phyloP scores from a whole-genome alignment of 2,113 vertebrate species.

The Rhinolophus ferrumequinum region DNA sequence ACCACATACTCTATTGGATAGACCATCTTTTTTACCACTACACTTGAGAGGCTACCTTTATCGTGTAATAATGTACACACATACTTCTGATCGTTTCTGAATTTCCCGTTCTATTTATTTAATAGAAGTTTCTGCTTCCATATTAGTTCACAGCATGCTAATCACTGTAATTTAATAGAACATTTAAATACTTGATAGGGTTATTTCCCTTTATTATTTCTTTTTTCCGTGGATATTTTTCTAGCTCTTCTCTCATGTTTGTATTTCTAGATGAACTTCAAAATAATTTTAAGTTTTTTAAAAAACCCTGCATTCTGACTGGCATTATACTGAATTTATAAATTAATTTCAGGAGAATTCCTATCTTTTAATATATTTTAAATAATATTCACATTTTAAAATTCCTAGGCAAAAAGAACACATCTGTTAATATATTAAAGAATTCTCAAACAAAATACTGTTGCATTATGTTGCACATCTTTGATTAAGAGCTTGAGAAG shows the following conservation, averaged over 20 bases:
- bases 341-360: background rate
- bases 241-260: background rate
- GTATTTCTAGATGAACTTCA: background rate
- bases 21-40: background rate
- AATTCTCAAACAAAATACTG: conserved; percentile 6
- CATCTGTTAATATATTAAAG: background rate
- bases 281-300: background rate
- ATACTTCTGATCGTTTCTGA: background rate
- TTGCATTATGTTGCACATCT: background rate
- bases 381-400: conserved; percentile 3
- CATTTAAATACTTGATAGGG: background rate
- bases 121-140: conserved; percentile 8
- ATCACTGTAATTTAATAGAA: conserved; percentile 5
- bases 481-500: background rate
- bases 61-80: background rate
- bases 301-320: background rate
- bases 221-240: background rate
- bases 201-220: background rate
- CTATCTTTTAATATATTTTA: background rate
- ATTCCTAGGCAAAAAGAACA: background rate
- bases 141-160: background rate
- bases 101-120: background rate
- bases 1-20: background rate
- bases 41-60: background rate
- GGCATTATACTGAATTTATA: background rate